Evolutionary conservation across 2,113 vertebrate genomes (phyloP).

Genomic region (Petromus typicus): DNA sequence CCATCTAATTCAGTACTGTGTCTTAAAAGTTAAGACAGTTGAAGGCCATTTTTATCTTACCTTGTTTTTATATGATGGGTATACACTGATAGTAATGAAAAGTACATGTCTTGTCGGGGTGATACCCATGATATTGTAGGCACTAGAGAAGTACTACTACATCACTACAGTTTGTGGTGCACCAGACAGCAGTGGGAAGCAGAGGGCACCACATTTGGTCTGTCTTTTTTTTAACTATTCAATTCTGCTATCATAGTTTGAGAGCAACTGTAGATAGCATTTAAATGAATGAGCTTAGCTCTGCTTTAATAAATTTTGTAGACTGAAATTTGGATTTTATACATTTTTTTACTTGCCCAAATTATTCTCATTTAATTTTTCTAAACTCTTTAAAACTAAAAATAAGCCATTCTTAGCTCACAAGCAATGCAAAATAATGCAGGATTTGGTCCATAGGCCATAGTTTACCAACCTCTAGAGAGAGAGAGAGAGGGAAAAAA

Average conservation of each 20-base stretch:
- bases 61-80: background rate
- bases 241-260: background rate
- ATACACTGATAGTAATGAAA: background rate
- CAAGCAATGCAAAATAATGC: background rate
- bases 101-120: background rate
- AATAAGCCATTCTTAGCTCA: background rate
- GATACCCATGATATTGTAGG: background rate
- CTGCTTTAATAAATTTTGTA: background rate
- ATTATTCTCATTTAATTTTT: background rate
- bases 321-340: constrained; percentile 21
- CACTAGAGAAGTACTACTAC: background rate
- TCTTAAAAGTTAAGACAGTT: constrained; percentile 26
- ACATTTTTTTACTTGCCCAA: constrained; percentile 10
- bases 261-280: background rate
- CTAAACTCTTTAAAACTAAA: constrained; percentile 9
- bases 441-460: background rate
- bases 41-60: background rate
- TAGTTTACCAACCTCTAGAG: background rate
- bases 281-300: background rate
- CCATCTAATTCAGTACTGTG: background rate
- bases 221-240: background rate
- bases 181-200: background rate
- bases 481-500: background rate
- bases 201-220: background rate
- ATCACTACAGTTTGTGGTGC: background rate